Evolutionary conservation across 2,113 vertebrate genomes (phyloP), one percentile per base, ranked within the genome.

Genomic region (Malurus alboscapulatus): DNA sequence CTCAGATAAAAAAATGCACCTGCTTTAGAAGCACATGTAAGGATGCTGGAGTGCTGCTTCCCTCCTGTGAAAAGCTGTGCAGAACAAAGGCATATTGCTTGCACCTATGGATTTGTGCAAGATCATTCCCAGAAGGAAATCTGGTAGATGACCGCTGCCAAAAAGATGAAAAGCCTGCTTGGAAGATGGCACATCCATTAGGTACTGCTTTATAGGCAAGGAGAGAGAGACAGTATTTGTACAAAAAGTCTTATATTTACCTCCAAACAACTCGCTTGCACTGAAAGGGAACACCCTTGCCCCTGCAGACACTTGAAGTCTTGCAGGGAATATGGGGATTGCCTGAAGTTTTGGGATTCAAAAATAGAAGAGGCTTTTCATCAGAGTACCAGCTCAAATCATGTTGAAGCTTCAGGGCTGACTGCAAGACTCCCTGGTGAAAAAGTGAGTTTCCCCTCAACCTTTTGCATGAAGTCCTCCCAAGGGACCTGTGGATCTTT

Each of bases 51-150:
- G 47, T 3, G 0, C 16, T 5, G 16, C 67, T 58, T 68, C 47
- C 75, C 63, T 74, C 78, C 51, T 19, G 27, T 58, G 58, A 91
- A 94, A 83, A 91, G 62, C 67, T 89, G 58, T 5, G 55, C 6
- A 14, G 59, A 71, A 57, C 17, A 8, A 91, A 87, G 38, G 50
- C 54, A 66, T 40, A 45, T 4, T 53, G 50, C 63, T 80, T 38
- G 29, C 6, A 3, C 16, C 30, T 67, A 65, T 9, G 51, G 71
- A 73, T 88, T 94, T 87, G 72, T 30, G 90, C 55, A 54, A 80
- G 58, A 90, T 44, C 44, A 5, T 93, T 96, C 88, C 92, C 95
- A 92, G 88, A 94, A 93, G 47, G 59, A 96, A 94, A 95, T 93
- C 85, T 96, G 88, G 55, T 66, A 77, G 75, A 38, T 6, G 24